Evolutionary conservation across 2,797 vertebrate genomes (phyloP).

Genomic region (Darevskia mixta): DNA sequence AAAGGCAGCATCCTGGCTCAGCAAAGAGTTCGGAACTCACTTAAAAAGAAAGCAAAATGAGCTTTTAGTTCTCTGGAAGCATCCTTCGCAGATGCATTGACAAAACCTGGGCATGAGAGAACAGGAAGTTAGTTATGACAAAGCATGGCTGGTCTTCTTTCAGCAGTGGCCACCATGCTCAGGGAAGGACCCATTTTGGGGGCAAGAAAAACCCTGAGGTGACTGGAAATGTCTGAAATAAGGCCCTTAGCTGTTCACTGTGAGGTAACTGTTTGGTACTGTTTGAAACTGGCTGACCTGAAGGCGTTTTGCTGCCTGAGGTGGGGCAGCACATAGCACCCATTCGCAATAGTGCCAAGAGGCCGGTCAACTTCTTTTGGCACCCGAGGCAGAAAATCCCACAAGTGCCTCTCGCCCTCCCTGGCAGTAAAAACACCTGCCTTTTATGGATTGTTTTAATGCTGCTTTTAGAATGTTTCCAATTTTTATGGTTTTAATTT

Average conservation of each 20-base stretch:
- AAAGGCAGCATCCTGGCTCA: slow-evolving; percentile 1
- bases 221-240: background rate
- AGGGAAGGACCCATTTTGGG: background rate
- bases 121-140: slow-evolving; percentile 8
- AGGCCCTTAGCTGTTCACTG: background rate
- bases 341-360: too few species aligned
- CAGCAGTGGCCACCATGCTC: background rate
- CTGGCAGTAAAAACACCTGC: too few species aligned
- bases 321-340: too few species aligned
- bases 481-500: too few species aligned
- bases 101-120: slow-evolving; percentile 7
- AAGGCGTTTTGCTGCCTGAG: background rate
- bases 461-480: too few species aligned
- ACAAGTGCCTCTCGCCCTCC: too few species aligned
- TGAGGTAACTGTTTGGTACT: background rate
- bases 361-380: background rate
- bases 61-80: background rate
- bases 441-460: too few species aligned
- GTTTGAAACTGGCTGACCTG: background rate
- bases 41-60: background rate
- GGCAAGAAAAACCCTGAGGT: background rate
- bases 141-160: slow-evolving; percentile 13
- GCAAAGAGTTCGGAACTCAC: background rate
- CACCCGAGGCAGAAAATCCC: too few species aligned
- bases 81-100: background rate